Evolutionary conservation across 2,113 vertebrate genomes (phyloP), one percentile per base, ranked within the genome.

Genomic region (Trichechus manatus): DNA sequence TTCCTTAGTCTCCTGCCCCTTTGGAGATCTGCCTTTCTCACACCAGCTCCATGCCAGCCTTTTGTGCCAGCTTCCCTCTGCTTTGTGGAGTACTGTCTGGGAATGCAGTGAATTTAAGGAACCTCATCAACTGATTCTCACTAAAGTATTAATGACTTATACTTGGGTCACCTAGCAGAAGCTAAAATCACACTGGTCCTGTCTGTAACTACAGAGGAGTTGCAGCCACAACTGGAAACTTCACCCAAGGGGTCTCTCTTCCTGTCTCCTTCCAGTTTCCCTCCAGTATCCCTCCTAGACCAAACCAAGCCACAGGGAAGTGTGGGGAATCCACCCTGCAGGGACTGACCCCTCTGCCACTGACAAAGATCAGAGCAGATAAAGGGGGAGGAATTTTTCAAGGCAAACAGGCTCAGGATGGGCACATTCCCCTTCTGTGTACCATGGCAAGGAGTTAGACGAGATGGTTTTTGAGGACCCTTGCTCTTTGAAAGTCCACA

Each of bases 141-240:
- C 61, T 93, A 39, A 95, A 91, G 14, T 86, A 39, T 93, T 91
- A 84, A 47, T 89, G 59, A 79, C 39, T 61, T 31, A 64, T 79
- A 85, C 17, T 33, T 42, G 36, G 53, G 66, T 82, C 66, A 91
- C 39, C 70, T 59, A 50, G 53, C 64, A 88, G 92, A 87, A 85
- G 29, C 56, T 84, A 42, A 72, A 91, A 66, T 23, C 61, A 91
- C 77, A 87, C 1, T 44, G 53, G 23, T 22, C 27, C 81, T 91
- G 31, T 83, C 27, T 6, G 17, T 90, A 56, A 29, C 56, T 63
- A 74, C 72, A 83, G 59, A 87, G 5, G 61, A 91, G 89, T 82
- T n/a, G 19, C 15, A 75, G 17, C 20, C 70, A 87, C 42, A 79
- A 31, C 25, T 72, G 53, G 61, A 93, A 96, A 64, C 20, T 53